These are phyloP conservation scores for Pyrgus malvae DNA, from an alignment of 2,888 invertebrate genomes.

Conservation along the genomic window DNA sequence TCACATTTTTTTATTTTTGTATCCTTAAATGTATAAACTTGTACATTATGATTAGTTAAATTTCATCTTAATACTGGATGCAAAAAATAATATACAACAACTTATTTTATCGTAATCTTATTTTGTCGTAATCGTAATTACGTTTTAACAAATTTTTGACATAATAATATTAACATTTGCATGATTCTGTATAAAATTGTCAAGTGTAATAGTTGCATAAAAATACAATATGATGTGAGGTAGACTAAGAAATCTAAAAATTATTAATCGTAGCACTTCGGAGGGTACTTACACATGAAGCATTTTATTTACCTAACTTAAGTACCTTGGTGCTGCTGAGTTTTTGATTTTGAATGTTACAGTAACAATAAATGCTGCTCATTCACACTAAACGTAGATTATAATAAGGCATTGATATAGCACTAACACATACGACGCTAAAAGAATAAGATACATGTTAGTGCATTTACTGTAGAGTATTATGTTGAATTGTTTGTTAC, in stretches of 20 bases:
- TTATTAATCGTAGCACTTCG: constrained; percentile 9
- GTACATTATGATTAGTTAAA: constrained; percentile 46
- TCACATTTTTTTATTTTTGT: constrained; percentile 44
- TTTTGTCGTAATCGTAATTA: too few relatives aligned
- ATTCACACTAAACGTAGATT: not conserved
- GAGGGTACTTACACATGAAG: not conserved
- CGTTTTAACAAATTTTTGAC: constrained; percentile 4
- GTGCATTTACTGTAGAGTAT: constrained; percentile 39
- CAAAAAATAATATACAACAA: constrained; percentile 19
- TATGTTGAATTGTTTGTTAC: constrained; percentile 42
- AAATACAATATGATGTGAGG: constrained; percentile 8
- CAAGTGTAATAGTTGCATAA: not conserved
- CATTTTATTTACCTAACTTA: constrained; percentile 12
- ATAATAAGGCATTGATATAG: too few relatives aligned
- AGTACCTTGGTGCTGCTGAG: constrained; percentile 25
- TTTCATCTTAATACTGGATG: constrained; percentile 35
- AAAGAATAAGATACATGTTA: not conserved
- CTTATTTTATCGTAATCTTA: constrained; percentile 17
- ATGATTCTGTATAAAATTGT: constrained; percentile 12
- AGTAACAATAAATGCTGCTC: constrained; percentile 22
- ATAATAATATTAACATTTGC: not conserved
- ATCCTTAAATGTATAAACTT: constrained; percentile 57
- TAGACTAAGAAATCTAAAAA: not conserved
- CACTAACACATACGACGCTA: not conserved
- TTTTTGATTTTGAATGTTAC: not conserved